A percentile compares a stretch with the other conserved stretches of the same genome.
phyloP scores from a whole-genome alignment of 1,140 invertebrate genomes.

The Samia ricini region DNA sequence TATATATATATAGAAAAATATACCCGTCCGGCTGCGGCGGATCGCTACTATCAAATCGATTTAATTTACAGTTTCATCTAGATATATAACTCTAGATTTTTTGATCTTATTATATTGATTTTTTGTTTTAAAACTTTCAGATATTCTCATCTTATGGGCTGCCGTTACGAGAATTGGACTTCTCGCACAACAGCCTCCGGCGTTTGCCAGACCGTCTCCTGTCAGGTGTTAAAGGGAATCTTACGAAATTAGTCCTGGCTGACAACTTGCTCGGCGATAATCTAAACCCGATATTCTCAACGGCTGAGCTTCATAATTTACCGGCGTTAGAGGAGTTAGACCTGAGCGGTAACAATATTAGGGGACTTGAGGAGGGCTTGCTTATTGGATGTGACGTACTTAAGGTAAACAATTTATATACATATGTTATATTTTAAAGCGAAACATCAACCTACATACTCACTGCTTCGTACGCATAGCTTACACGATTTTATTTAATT shows the following conservation, averaged over 20 bases:
- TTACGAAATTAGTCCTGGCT: conserved; percentile 85
- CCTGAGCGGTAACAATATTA: conserved; percentile 87
- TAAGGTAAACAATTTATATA: conserved; percentile 70
- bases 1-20: too few species aligned
- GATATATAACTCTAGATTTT: too few species aligned
- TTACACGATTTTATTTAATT: background rate
- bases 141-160: conserved; percentile 78
- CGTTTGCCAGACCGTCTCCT: conserved; percentile 88
- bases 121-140: conserved; percentile 40
- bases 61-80: too few species aligned
- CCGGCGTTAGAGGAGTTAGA: conserved; percentile 85
- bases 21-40: too few species aligned
- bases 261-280: conserved; percentile 92
- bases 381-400: conserved; percentile 89
- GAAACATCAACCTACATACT: background rate
- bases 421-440: background rate
- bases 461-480: background rate
- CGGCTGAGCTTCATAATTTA: conserved; percentile 88
- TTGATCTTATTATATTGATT: background rate
- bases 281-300: conserved; percentile 93
- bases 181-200: conserved; percentile 89
- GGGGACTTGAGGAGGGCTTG: conserved; percentile 89
- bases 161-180: conserved; percentile 85
- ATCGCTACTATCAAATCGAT: too few species aligned
- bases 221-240: conserved; percentile 80